Evolutionary conservation across 2,888 invertebrate species (phyloP), one percentile per base, ranked within the genome.

Genomic region (Drosophila mimetica): DNA sequence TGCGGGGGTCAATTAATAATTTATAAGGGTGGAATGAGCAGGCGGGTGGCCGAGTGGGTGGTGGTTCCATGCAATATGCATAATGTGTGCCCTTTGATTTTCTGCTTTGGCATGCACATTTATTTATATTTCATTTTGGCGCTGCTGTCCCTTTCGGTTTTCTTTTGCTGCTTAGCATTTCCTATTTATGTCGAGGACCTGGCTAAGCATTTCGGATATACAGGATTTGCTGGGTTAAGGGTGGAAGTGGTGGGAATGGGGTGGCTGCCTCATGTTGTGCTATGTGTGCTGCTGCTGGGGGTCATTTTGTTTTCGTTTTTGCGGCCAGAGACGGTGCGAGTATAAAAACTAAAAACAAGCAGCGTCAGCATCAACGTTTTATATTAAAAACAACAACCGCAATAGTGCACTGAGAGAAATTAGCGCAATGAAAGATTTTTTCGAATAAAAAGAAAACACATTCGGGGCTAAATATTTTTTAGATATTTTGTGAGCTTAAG

Each of bases 21-120:
- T 39, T 70, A 70, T 70, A 34, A 61, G 73, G 37, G 46, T 32
- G 55, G 20, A 51, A 30, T 34, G 55, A 11, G 51, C 8, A 51
- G 36, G 52, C 18, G 50, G 20, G 41, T 32, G 64, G 52, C 18
- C 11, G 42, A 22, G 5, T 25, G 30, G 54, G 32, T 34, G 54
- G 32, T 34, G 55, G 34, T 36, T 52, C 60, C 66, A 83, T 83
- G 80, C 83, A 83, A 78, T 83, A 83, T 83, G 86, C 82, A 83
- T 83, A 82, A 82, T 82, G 83, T 80, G 80, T 66, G 75, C 64
- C 75, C 80, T 83, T 83, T 83, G 82, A 83, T 83, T 83, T 64
- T 64, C 63, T 79, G 84, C 76, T 73, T 73, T 69, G 73, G 63
- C 64, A 58, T 71, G 81, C 80, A 85, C 75, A 86, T 82, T 78